Evolutionary conservation across 1,140 invertebrate genomes (phyloP), one percentile per base, ranked within the genome.

Genomic region (Trypoxylus dichotomus): DNA sequence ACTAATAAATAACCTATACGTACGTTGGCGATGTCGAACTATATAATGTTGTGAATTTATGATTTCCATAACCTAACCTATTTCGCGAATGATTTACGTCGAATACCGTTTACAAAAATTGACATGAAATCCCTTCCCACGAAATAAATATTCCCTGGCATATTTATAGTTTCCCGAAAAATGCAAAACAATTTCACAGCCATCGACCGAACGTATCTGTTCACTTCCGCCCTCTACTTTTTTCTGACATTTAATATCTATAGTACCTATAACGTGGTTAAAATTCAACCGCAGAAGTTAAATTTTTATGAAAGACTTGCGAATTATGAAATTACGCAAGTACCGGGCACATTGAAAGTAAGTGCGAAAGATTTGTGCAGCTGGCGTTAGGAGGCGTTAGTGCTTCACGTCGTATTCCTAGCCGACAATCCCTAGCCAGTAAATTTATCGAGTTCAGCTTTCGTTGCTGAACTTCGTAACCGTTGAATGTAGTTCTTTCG

Each of bases 161-260:
- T 81, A 79, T 82, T 82, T 82, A 82, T 82, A 80, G 81, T 80
- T 82, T 81, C 81, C 81, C 77, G 79, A 47, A 82, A 81, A 81
- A 82, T 81, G 79, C 72, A 79, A 79, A 79, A 82, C 78, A 79
- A 79, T 81, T 80, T 79, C 79, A 81, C 60, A 63, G 21, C 25
- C 60, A 24, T 63, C 60, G 60, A 19, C 25, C 25, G 60, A 19
- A 63, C 78, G 80, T 68, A 76, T 78, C 54, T 47, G 77, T 54
- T 78, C 77, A 80, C 72, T 76, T 80, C 71, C 37, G 71, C 60
- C 25, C 60, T 63, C 3, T 11, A 27, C 21, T 63, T 25, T 63
- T 63, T 63, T 63, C 19, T 7, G 19, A 25, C 10, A 11, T 63
- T 63, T 63, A 11, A 11, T 24, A 11, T 25, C 21, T 21, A 5